phyloP scores from a whole-genome alignment of 2,113 vertebrate species.

The Dicaeum eximium region DNA sequence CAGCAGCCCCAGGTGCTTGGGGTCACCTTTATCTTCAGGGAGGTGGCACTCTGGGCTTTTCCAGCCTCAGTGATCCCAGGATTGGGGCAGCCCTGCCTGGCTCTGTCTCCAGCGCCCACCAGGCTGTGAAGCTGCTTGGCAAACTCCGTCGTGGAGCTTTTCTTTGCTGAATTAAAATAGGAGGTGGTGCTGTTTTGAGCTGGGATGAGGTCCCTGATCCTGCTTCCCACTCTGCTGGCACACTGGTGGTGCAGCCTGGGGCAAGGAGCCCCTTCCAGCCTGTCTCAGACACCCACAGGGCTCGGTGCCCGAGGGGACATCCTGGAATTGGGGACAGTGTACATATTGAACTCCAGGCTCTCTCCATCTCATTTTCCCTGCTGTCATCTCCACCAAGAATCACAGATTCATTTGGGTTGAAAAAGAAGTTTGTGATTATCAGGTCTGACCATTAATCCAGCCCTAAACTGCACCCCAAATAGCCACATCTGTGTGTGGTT shows the following conservation, averaged over 20 bases:
- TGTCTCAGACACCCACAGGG: fast-evolving
- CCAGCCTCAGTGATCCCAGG: not conserved
- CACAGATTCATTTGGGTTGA: no score
- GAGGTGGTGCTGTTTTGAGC: not conserved
- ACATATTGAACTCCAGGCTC: no score
- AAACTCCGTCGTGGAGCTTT: fast-evolving
- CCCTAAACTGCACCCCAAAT: no score
- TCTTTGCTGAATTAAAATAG: no score
- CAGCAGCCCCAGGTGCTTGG: fast-evolving
- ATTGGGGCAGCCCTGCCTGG: not conserved
- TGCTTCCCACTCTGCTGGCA: not conserved
- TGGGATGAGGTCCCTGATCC: not conserved
- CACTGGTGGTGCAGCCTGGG: not conserved
- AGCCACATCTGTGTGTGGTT: no score
- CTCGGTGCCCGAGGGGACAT: fast-evolving
- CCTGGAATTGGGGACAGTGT: no score
- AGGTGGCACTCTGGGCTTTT: not conserved
- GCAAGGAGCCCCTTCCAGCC: not conserved
- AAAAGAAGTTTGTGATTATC: no score
- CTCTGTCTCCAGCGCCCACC: fast-evolving
- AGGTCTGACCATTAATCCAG: no score
- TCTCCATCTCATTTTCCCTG: no score
- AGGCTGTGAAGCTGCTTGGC: not conserved
- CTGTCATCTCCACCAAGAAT: no score
- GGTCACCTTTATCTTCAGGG: not conserved